A percentile compares a stretch with the other conserved stretches of the same genome.
Evolutionary conservation across 2,797 vertebrate genomes (phyloP).

Genomic region (Phataginus tricuspis): DNA sequence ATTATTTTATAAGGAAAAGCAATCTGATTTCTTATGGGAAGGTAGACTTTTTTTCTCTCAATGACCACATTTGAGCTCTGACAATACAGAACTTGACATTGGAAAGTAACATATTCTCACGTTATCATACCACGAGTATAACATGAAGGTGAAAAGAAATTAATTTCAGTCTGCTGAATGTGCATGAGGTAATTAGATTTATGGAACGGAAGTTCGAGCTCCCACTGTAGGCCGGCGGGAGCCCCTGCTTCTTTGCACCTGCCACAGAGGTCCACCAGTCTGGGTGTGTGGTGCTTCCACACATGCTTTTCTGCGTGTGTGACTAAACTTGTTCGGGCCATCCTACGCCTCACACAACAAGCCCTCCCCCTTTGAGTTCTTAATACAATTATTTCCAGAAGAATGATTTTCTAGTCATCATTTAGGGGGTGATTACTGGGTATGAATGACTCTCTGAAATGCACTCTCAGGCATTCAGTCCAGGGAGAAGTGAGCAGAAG

Average conservation of each 20-base stretch:
- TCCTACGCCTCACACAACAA: conserved; percentile 48
- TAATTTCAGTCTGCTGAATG: conserved; percentile 42
- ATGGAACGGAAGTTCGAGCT: conserved; percentile 61
- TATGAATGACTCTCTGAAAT: conserved; percentile 42
- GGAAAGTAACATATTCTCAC: conserved; percentile 39
- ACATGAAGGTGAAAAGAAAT: conserved; percentile 63
- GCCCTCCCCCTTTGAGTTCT: background rate
- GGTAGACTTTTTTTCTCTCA: background rate
- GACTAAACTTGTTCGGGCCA: conserved; percentile 38
- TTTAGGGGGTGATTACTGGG: conserved; percentile 36
- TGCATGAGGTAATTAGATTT: conserved; percentile 61
- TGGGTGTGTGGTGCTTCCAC: conserved; percentile 59
- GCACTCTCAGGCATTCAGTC: conserved; percentile 55
- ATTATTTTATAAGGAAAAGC: background rate
- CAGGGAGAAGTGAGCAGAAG: background rate
- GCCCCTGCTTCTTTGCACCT: conserved; percentile 74
- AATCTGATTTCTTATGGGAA: background rate
- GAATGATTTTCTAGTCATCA: background rate
- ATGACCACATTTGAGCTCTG: background rate
- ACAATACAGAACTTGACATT: conserved; percentile 3
- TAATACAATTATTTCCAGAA: conserved; percentile 49
- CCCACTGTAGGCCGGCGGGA: conserved; percentile 28
- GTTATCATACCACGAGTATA: conserved; percentile 37
- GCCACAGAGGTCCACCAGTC: conserved; percentile 64
- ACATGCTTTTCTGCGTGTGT: conserved; percentile 59